Base-by-base conservation (phyloP, 2,888 invertebrate species). In the Mesochorus sp. region DNA sequence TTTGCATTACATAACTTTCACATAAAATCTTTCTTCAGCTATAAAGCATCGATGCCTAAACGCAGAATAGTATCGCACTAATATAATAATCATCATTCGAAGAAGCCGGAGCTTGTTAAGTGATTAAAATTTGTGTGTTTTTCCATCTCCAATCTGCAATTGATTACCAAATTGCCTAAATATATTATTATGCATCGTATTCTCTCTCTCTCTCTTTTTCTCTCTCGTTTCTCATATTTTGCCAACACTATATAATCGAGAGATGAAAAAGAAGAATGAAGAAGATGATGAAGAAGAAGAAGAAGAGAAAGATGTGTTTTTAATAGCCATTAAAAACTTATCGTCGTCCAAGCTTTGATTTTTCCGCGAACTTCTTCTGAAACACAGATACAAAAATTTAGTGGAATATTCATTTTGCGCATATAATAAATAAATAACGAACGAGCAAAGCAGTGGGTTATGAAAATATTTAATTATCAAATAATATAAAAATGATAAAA, bases 291-390 rank as follows among this genome's bases (percentile, higher is more conserved):
- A 47, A 51, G 21, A 47, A 53, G 61, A 42, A 39, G 42, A 61
- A 24, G 14, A 28, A 26, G 51, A 37, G 49, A 19, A 51, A 21
- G 44, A n/a, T 62, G 39, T 6, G 44, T 70, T 47, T 47, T 59
- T 61, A 53, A 61, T 53, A 8, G 31, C 24, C 49, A 28, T 53
- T 19, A 55, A 47, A 44, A 55, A 73, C 55, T 77, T 67, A 77
- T 55, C 62, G 67, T 49, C 74, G 68, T 24, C 64, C 64, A 14
- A 73, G 73, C 42, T 57, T 73, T 51, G 64, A 68, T 37, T 59
- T 64, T 34, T 70, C 68, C 1, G 62, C 51, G 4, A 59, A 19
- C 26, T 68, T 70, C 64, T 37, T 73, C 78, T 78, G 78, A 68
- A 78, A 78, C 78, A 73, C 12, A 49, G 10, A 34, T 55, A 31